Percentiles rank a stretch among this genome's conserved stretches.
These are phyloP conservation scores for Bufotes viridis DNA, from an alignment of 2,797 vertebrate genomes.

Conservation along the genomic window DNA sequence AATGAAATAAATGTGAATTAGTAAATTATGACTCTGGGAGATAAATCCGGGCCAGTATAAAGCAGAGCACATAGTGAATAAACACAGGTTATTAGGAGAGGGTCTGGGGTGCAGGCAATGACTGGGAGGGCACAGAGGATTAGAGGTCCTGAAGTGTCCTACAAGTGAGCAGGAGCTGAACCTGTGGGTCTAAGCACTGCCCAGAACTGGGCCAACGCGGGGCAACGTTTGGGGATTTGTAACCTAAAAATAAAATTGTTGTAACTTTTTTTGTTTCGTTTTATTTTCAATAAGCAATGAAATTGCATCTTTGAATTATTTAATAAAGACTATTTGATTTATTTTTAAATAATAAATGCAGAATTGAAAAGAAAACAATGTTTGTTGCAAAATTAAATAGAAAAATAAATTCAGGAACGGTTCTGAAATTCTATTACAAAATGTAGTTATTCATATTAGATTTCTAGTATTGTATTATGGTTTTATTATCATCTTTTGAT, in stretches of 20 bases:
- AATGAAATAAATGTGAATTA: conserved; percentile 69
- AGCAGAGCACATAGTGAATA: conserved; percentile 48
- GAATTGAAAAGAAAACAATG: too few relatives aligned
- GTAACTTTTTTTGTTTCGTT: neutral
- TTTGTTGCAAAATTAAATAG: too few relatives aligned
- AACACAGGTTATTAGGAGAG: conserved; percentile 58
- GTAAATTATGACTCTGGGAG: conserved; percentile 65
- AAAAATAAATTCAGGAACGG: too few relatives aligned
- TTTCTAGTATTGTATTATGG: too few relatives aligned
- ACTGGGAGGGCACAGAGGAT: conserved; percentile 32
- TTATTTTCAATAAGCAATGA: neutral
- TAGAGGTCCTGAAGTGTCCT: conserved; percentile 26
- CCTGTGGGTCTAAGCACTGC: neutral
- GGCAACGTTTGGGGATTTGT: too few relatives aligned
- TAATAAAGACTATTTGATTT: too few relatives aligned
- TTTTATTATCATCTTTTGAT: too few relatives aligned
- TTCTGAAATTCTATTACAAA: too few relatives aligned
- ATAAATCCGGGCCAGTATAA: conserved; percentile 27
- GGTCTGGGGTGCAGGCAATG: conserved; percentile 53
- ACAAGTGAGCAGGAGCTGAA: neutral
- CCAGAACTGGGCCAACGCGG: neutral
- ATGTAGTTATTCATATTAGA: too few relatives aligned
- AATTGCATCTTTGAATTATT: too few relatives aligned
- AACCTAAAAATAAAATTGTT: neutral
- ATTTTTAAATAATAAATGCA: too few relatives aligned